These are phyloP conservation scores for Phyllostomus hastatus DNA, from an alignment of 2,113 vertebrate species.

Conservation along the genomic window DNA sequence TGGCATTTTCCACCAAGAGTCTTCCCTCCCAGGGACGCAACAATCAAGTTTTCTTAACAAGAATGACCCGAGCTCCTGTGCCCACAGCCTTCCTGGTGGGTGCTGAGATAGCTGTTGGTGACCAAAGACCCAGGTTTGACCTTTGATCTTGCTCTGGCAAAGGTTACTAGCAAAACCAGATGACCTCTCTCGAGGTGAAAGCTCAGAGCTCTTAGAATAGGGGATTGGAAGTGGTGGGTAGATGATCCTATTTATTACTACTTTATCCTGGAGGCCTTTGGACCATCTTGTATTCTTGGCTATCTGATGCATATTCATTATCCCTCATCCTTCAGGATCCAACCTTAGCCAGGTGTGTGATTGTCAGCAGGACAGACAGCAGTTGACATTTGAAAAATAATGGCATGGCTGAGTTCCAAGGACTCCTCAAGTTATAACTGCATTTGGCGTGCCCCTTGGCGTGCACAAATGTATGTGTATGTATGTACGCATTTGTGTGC, in stretches of 20 bases:
- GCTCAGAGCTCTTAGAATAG: background rate
- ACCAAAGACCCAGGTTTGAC: background rate
- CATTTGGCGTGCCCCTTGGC: background rate
- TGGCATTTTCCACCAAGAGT: background rate
- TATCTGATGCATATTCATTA: background rate
- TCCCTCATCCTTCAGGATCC: background rate
- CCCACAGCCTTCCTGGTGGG: background rate
- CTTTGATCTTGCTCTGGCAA: constrained; percentile 15
- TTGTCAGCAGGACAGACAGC: background rate
- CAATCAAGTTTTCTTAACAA: constrained; percentile 42
- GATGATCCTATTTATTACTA: background rate
- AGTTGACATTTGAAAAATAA: background rate
- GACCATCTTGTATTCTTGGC: background rate
- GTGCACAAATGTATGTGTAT: background rate
- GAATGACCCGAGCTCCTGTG: background rate
- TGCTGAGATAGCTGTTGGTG: background rate
- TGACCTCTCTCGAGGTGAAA: background rate
- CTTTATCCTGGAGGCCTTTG: background rate
- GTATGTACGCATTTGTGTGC: too few species aligned
- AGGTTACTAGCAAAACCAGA: background rate
- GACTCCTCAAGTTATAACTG: background rate
- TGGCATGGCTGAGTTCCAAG: background rate
- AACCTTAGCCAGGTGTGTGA: background rate
- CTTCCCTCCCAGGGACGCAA: background rate
- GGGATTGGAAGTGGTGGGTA: background rate